phyloP scores from a whole-genome alignment of 2,888 invertebrate species.

The Caradrina kadenii region DNA sequence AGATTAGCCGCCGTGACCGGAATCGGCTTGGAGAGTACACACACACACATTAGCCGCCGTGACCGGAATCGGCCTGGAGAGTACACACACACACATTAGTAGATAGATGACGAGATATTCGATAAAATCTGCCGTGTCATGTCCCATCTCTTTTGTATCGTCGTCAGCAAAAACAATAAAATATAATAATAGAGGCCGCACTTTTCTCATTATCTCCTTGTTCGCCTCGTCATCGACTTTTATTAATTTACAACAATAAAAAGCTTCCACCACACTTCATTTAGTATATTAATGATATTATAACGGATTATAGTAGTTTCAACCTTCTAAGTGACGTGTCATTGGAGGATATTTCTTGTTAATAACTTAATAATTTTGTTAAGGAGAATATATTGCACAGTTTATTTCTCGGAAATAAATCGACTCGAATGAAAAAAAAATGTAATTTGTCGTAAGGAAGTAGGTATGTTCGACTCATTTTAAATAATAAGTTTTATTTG shows the following conservation, averaged over 20 bases:
- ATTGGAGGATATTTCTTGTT: slow-evolving; percentile 20
- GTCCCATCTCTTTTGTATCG: slow-evolving; percentile 8
- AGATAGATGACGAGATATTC: background rate
- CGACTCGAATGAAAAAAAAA: background rate
- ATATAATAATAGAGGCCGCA: slow-evolving; percentile 22
- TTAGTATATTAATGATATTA: slow-evolving; percentile 37
- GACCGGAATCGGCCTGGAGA: no score
- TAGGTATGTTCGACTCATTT: background rate
- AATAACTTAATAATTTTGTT: slow-evolving; percentile 19
- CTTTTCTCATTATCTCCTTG: slow-evolving; percentile 48
- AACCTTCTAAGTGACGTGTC: slow-evolving; percentile 12
- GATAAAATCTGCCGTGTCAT: slow-evolving; percentile 1
- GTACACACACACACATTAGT: no score
- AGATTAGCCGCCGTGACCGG: no score
- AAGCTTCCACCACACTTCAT: slow-evolving; percentile 55
- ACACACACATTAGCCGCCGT: no score
- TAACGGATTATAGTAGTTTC: slow-evolving; percentile 35
- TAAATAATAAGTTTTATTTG: background rate
- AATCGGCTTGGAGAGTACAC: no score
- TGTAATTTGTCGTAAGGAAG: slow-evolving; percentile 16
- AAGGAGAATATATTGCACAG: slow-evolving; percentile 21
- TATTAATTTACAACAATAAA: slow-evolving; percentile 67
- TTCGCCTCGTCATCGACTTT: slow-evolving; percentile 49
- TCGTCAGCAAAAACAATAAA: slow-evolving; percentile 37
- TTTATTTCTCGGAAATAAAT: slow-evolving; percentile 34